Evolutionary conservation across 2,888 invertebrate species (phyloP), one percentile per base, ranked within the genome.

Genomic region (Euphydryas editha): DNA sequence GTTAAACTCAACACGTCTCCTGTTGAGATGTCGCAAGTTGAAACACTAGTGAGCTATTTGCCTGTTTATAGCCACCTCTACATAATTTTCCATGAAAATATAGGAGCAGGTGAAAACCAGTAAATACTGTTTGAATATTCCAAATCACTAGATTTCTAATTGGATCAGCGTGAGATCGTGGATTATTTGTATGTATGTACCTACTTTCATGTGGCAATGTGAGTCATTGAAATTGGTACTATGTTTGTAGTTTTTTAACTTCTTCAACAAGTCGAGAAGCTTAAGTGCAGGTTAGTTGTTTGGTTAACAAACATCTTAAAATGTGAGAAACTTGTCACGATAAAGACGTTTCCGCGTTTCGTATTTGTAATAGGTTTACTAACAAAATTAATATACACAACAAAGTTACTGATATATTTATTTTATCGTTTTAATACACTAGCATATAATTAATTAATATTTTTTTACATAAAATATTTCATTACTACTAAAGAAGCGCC

Each of bases 1-100:
- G 86, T 91, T 88, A 71, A 71, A 73, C 73, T 72, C 86, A 89
- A 87, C 88, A 82, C 84, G 88, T 86, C 89, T 88, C 82, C 80
- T 78, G 78, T 81, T 78, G 80, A 84, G 84, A 82, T 79, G 83
- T 80, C 75, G 80, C 54, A 54, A 54, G 30, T 79, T 72, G 64
- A 68, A 68, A 71, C 65, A 61, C 65, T 70, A 67, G 65, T 70
- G 67, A 68, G 60, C 65, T 62, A 69, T 69, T 66, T 69, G 60
- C 63, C 66, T 58, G 60, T 69, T 69, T 66, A 63, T 49, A 63
- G 39, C 58, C 49, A 58, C 63, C 51, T 58, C 58, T 54, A 36
- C 63, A 51, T 54, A 49, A 58, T 44, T 51, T 42, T 64, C 18
- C 47, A 39, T 30, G 5, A 42, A 57, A 17, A 6, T 63, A 15